Conservation (phyloP, 1,140 invertebrate genomes). For the Chironomus tepperi region DNA sequence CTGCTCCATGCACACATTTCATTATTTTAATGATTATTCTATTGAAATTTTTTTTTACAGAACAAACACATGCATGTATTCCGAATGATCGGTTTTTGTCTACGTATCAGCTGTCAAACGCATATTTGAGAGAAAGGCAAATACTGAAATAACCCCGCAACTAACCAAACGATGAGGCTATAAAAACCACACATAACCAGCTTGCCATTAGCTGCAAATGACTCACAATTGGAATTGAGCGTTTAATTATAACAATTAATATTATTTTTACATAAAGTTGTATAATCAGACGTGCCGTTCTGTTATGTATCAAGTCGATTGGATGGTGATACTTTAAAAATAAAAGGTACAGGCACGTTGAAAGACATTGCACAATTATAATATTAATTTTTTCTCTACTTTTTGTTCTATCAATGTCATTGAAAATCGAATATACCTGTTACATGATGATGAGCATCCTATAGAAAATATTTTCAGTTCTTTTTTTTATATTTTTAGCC, state of each 20-base stretch:
- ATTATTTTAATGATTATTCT: slow-evolving; percentile 21
- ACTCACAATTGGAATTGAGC: slow-evolving; percentile 1
- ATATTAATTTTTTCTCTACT: too few species aligned
- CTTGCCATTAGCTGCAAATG: slow-evolving; percentile 12
- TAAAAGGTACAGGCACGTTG: background rate
- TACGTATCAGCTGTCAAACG: slow-evolving; percentile 20
- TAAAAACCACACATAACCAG: slow-evolving; percentile 12
- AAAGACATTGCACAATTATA: background rate
- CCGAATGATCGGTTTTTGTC: slow-evolving; percentile 5
- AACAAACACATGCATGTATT: background rate
- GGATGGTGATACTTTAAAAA: background rate
- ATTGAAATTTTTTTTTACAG: slow-evolving; percentile 14
- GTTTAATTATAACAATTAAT: slow-evolving; percentile 10
- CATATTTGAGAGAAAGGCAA: slow-evolving; percentile 13
- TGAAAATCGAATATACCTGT: too few species aligned
- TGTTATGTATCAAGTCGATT: background rate
- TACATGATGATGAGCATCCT: too few species aligned
- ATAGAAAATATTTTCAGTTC: too few species aligned
- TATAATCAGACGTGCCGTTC: background rate
- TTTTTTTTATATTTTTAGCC: too few species aligned
- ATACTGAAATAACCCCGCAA: background rate
- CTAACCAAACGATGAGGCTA: slow-evolving; percentile 5
- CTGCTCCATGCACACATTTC: slow-evolving; percentile 15
- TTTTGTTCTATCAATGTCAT: too few species aligned
- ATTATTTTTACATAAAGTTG: slow-evolving; percentile 15